Evolutionary conservation across 2,888 invertebrate species (phyloP).

Genomic region (Hydroisotoma schaefferi): DNA sequence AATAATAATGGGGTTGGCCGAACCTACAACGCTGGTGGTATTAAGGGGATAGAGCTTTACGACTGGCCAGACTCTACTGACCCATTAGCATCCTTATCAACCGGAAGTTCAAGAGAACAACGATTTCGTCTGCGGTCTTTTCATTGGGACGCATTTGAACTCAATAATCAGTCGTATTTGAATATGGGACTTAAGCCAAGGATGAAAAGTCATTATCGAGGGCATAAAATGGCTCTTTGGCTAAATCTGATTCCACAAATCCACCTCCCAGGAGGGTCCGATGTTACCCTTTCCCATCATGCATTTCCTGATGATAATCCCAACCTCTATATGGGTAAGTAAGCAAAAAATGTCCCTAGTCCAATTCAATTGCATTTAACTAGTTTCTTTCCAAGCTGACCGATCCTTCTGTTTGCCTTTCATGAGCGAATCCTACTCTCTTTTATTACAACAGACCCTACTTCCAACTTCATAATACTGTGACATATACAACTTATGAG

Average conservation of each 20-base stretch:
- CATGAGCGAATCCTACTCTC: no score
- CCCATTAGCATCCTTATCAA: background rate
- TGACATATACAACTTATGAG: no score
- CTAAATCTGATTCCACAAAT: slow-evolving; percentile 81
- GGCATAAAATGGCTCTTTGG: slow-evolving; percentile 88
- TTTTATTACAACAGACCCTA: no score
- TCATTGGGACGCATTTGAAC: slow-evolving; percentile 46
- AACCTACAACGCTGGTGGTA: background rate
- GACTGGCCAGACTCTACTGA: background rate
- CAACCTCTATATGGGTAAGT: slow-evolving; percentile 69
- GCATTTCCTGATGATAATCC: slow-evolving; percentile 76
- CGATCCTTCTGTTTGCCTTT: no score
- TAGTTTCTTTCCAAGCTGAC: no score
- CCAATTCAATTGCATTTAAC: no score
- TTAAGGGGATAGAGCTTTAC: no score
- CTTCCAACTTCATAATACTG: no score
- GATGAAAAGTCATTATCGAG: slow-evolving; percentile 79
- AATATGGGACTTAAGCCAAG: slow-evolving; percentile 43
- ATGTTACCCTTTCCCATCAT: slow-evolving; percentile 75
- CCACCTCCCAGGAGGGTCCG: slow-evolving; percentile 73
- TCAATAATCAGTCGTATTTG: slow-evolving; percentile 41
- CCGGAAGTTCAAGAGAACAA: slow-evolving; percentile 35
- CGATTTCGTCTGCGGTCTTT: slow-evolving; percentile 41
- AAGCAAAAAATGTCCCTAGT: slow-evolving; percentile 19
- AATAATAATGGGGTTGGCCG: background rate